These are phyloP conservation scores for Aptenodytes forsteri DNA, from an alignment of 2,113 vertebrate species.

Conservation along the genomic window DNA sequence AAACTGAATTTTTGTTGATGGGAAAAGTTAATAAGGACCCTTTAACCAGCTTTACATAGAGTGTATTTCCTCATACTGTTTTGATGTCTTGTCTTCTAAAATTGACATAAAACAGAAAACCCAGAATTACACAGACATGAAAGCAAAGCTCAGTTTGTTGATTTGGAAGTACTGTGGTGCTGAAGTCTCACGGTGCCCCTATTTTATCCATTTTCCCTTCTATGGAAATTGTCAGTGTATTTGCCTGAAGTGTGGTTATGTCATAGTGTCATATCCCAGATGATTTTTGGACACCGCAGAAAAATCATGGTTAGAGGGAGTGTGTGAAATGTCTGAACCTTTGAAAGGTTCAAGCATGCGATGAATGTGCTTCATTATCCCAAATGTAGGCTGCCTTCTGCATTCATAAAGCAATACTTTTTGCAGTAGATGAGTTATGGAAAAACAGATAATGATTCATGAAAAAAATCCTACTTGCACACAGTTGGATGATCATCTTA, in stretches of 20 bases:
- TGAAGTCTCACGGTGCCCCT: background rate
- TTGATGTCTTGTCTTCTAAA: constrained; percentile 6
- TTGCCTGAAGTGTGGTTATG: background rate
- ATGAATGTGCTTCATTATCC: constrained; percentile 13
- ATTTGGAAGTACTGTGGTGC: background rate
- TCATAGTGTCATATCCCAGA: background rate
- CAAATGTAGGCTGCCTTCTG: constrained; percentile 27
- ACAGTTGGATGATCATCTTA: constrained; percentile 34
- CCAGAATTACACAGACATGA: background rate
- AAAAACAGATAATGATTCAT: constrained; percentile 66
- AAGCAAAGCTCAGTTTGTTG: background rate
- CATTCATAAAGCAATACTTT: constrained; percentile 42
- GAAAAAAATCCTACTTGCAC: constrained; percentile 35
- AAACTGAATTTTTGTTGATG: background rate
- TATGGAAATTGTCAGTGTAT: background rate
- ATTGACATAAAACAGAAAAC: background rate
- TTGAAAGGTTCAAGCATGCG: background rate
- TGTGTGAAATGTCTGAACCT: constrained; percentile 5
- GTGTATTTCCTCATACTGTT: background rate
- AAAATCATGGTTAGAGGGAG: background rate
- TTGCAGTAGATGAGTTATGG: constrained; percentile 26
- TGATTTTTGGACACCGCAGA: background rate
- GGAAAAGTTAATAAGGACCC: background rate
- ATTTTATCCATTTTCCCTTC: background rate
- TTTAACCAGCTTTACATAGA: background rate